A percentile compares a stretch with the other conserved stretches of the same genome.
These are phyloP conservation scores for Drosophila suboccidentalis DNA, from an alignment of 2,888 invertebrate species.

Conservation along the genomic window DNA sequence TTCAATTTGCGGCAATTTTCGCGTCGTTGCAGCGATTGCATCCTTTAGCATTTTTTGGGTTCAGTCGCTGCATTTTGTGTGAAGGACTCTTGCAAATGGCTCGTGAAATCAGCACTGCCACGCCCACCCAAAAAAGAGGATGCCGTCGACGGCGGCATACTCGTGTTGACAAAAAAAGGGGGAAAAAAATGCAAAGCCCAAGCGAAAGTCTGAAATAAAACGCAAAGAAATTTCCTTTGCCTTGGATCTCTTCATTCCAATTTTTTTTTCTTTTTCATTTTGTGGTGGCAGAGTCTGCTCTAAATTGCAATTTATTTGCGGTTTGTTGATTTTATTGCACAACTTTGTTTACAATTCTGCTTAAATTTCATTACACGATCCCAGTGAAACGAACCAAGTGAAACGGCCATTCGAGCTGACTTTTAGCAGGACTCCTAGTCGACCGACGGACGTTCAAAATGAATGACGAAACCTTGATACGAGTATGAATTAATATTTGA, in stretches of 20 bases:
- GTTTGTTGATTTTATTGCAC: slow-evolving; percentile 76
- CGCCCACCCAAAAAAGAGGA: slow-evolving; percentile 27
- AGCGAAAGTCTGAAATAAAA: slow-evolving; percentile 43
- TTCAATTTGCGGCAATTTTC: slow-evolving; percentile 66
- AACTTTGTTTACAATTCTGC: slow-evolving; percentile 76
- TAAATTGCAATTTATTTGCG: slow-evolving; percentile 77
- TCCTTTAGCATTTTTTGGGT: slow-evolving; percentile 11
- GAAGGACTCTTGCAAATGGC: slow-evolving; percentile 66
- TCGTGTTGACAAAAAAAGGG: slow-evolving; percentile 43
- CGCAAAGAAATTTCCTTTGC: slow-evolving; percentile 42
- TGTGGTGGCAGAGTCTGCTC: slow-evolving; percentile 42
- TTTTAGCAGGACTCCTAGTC: slow-evolving; percentile 5
- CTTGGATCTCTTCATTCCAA: not conserved
- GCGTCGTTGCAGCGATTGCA: slow-evolving; percentile 35
- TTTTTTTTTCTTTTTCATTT: slow-evolving; percentile 12
- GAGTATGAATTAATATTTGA: slow-evolving; percentile 82
- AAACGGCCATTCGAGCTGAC: slow-evolving; percentile 29
- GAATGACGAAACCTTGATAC: slow-evolving; percentile 78
- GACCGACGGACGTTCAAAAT: slow-evolving; percentile 54
- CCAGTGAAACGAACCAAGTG: slow-evolving; percentile 52
- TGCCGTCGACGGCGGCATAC: slow-evolving; percentile 24
- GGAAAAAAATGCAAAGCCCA: slow-evolving; percentile 23
- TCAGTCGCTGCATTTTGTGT: slow-evolving; percentile 37
- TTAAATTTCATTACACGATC: slow-evolving; percentile 80
- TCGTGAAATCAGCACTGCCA: slow-evolving; percentile 62